phyloP scores from a whole-genome alignment of 35 echinoderm and acorn worm genomes.

The Strongylocentrotus purpuratus region DNA sequence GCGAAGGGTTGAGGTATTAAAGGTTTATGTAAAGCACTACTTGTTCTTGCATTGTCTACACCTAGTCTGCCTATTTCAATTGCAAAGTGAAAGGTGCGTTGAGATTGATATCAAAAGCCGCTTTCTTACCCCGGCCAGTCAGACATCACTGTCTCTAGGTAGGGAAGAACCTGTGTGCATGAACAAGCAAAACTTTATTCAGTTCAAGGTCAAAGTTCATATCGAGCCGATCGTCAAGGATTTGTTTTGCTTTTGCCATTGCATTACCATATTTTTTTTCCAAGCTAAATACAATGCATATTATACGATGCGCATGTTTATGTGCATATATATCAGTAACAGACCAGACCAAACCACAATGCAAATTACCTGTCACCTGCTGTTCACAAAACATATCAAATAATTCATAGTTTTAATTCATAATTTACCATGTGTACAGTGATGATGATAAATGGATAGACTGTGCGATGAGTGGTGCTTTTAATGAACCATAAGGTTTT shows the following conservation, averaged over 20 bases:
- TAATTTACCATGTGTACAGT: neutral
- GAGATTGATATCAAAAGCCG: neutral
- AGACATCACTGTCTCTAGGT: constrained; percentile 1
- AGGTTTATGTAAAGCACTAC: neutral
- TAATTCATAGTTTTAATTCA: neutral
- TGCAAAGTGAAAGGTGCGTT: neutral
- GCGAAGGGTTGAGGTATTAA: neutral
- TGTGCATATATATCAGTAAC: neutral
- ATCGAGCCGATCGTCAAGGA: neutral
- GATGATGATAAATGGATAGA: neutral
- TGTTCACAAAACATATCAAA: neutral
- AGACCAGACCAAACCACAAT: neutral
- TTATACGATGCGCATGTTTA: too few species aligned
- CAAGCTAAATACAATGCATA: neutral
- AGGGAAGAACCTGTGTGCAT: constrained; percentile 6
- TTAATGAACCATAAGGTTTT: neutral
- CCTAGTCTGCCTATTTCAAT: neutral
- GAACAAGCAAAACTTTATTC: neutral
- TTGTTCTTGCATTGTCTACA: neutral
- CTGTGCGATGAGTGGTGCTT: too few species aligned
- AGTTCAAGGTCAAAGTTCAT: neutral
- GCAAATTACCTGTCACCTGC: neutral
- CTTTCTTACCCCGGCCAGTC: neutral
- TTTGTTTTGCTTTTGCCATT: neutral
- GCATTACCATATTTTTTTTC: neutral